Conservation (phyloP, 1,140 invertebrate species). For the Triops cancriformis region DNA sequence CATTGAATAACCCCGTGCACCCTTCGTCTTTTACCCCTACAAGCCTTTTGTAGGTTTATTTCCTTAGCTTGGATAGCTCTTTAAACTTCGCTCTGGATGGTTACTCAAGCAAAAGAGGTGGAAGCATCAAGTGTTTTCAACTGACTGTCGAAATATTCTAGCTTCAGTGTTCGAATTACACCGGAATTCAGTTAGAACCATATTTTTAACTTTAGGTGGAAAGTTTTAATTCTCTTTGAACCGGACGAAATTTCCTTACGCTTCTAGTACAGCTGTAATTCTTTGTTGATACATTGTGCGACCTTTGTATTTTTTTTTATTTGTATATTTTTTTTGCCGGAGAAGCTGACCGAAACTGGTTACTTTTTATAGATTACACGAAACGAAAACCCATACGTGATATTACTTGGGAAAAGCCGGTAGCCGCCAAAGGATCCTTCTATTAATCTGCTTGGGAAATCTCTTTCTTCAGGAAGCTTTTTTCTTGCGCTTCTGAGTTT, state of each 20-base stretch:
- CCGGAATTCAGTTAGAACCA: neutral
- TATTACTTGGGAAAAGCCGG: neutral
- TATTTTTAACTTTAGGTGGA: no score
- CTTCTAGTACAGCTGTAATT: no score
- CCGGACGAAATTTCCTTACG: no score
- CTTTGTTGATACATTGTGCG: no score
- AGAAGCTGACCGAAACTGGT: no score
- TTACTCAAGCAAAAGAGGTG: neutral
- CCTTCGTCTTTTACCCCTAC: neutral
- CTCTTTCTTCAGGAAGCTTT: neutral
- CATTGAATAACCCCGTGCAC: neutral
- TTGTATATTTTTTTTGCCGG: no score
- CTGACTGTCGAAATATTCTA: neutral
- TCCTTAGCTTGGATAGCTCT: neutral
- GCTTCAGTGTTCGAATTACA: neutral
- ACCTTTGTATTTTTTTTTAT: no score
- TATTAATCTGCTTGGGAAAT: neutral
- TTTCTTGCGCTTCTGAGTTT: neutral
- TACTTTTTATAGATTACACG: no score
- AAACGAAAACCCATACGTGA: neutral
- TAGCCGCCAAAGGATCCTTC: neutral
- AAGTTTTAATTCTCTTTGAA: no score
- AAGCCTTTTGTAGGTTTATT: conserved; percentile 7
- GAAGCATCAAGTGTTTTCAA: neutral
- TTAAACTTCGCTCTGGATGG: neutral